Base-by-base conservation (phyloP, 2,113 vertebrate genomes). In the Rhea pennata region DNA sequence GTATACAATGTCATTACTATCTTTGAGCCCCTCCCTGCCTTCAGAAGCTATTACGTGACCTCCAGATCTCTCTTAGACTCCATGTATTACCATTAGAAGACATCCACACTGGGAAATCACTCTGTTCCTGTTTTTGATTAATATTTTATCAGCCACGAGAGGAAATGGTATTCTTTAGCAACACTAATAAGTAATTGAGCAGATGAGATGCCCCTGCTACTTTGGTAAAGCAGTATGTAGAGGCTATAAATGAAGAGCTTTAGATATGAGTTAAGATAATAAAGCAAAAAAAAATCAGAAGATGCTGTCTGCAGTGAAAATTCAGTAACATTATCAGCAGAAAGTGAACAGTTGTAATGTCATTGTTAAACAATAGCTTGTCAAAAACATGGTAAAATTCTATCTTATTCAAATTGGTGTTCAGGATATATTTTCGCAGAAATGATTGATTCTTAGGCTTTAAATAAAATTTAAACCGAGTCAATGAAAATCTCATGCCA, bases 61-160 rank as follows among this genome's bases (percentile, higher is more conserved):
- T 98, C 98, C 98, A 98, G 98, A 98, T 98, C 98, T 98, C 97
- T 98, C 98, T 96, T 79, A 97, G 98, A 98, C 97, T 97, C 97
- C 96, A 94, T 97, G 97, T 98, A 97, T 98, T 98, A 98, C 98
- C 98, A 98, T 98, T 98, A 98, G 98, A 98, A 98, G 98, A 99
- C 98, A 98, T 98, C 97, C 98, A 98, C 98, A 97, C 97, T 98
- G 98, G 98, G 98, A 98, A 98, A 97, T 98, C 97, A 95, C 98
- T 98, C 97, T 98, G 98, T 99, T 99, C 98, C 99, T 99, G 98
- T 98, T 99, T 98, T 98, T 99, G 98, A 99, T 99, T 98, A 99
- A 99, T 99, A 99, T 99, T 99, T 99, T 98, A 99, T 98, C 98
- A 99, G 98, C 98, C 88, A 96, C 94, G 29, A 98, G 98, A 99